Conservation (phyloP, 1,140 invertebrate genomes). For the Dreissena rostriformis region DNA sequence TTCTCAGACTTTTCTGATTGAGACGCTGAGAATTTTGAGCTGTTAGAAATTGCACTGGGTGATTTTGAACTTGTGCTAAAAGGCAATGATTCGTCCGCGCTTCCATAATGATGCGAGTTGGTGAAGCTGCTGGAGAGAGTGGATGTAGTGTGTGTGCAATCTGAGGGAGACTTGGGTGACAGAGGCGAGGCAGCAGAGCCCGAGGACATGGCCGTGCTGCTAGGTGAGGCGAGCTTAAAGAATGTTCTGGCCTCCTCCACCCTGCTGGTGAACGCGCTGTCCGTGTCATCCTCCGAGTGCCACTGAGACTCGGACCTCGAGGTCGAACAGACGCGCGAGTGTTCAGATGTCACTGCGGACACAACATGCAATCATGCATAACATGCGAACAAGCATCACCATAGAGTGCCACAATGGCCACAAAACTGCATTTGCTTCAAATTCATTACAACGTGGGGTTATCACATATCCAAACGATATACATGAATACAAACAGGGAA, state of each 20-base stretch:
- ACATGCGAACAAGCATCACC: constrained; percentile 11
- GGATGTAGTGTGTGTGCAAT: constrained; percentile 9
- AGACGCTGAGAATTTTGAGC: not conserved
- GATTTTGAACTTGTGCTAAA: not conserved
- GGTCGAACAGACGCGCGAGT: not conserved
- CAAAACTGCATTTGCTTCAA: too few relatives aligned
- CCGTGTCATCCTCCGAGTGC: not conserved
- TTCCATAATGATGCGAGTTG: not conserved
- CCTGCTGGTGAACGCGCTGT: not conserved
- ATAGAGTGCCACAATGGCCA: too few relatives aligned
- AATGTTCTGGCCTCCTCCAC: constrained; percentile 26
- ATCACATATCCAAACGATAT: too few relatives aligned
- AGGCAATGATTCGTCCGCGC: constrained; percentile 13
- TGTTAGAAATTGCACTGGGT: constrained; percentile 36
- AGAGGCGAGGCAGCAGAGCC: constrained; percentile 5
- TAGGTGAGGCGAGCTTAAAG: constrained; percentile 29
- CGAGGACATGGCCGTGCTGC: constrained; percentile 23
- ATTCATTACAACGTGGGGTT: too few relatives aligned
- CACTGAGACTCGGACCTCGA: not conserved
- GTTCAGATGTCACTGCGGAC: constrained; percentile 33
- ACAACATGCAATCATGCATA: constrained; percentile 44
- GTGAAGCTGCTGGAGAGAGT: not conserved
- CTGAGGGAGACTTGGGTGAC: not conserved
- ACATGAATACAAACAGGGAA: too few relatives aligned
- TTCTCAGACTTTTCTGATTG: constrained; percentile 23